Evolutionary conservation across 2,888 invertebrate species (phyloP), one percentile per base, ranked within the genome.

Genomic region (Drosophila cracens): DNA sequence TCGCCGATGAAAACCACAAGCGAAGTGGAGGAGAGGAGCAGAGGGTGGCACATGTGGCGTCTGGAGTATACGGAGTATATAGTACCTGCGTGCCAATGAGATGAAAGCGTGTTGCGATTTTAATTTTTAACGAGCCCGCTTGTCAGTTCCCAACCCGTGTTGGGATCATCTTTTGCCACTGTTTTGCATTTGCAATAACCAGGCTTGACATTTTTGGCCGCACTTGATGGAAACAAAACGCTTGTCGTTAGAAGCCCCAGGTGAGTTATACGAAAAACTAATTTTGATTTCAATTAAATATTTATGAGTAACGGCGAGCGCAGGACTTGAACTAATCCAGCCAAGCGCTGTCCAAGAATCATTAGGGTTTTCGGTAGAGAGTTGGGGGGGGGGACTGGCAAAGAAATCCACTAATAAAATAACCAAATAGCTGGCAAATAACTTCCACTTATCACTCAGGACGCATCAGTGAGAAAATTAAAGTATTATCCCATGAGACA

Each of bases 391-490:
- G 1, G 54, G 6, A n/a, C 5, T 34, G 27, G 25, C 25, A 4
- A 46, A 16, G 61, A 76, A 69, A 75, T 74, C 77, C 74, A 79
- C 79, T 85, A 87, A 90, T 87, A 87, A 90, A 89, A 89, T 87
- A 87, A 79, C 62, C 78, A 90, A 83, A 83, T 82, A 85, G 81
- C 84, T 81, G 82, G 86, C 83, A 84, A 90, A 91, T 90, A 90
- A 91, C 83, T 91, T 92, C 83, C 80, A 90, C 84, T 90, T 90
- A 91, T 91, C 90, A 91, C 89, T 90, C 89, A 85, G 78, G 78
- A 73, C 75, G 79, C 78, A 84, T 89, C 87, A 90, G 89, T 76
- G 80, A 85, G 85, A 87, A 90, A 92, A 91, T 91, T 90, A 89
- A 89, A 82, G 83, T 87, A 86, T 89, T 86, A 90, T 89, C 92